These are phyloP conservation scores for Amitus sp. DNA, from an alignment of 2,888 invertebrate genomes.

Conservation along the genomic window DNA sequence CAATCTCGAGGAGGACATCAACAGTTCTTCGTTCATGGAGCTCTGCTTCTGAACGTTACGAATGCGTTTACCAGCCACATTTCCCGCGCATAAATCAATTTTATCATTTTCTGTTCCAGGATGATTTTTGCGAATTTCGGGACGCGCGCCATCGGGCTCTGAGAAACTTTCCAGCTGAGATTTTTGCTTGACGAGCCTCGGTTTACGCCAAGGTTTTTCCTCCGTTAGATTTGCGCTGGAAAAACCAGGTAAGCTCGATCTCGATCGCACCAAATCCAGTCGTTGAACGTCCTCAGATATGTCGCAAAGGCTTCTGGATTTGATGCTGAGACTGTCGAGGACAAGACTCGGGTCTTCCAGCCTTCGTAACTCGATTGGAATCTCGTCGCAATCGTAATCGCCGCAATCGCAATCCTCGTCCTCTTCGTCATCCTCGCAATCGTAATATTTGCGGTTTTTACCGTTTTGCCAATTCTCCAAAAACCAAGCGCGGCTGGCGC, in stretches of 20 bases:
- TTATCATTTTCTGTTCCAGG: too few relatives aligned
- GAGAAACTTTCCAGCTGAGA: slow-evolving; percentile 74
- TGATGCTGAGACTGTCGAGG: slow-evolving; percentile 69
- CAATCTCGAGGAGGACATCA: slow-evolving; percentile 87
- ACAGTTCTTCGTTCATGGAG: slow-evolving; percentile 88
- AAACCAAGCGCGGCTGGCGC: slow-evolving; percentile 77
- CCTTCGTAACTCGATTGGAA: slow-evolving; percentile 88
- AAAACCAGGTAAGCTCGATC: slow-evolving; percentile 80
- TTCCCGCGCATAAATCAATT: too few relatives aligned
- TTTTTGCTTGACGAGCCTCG: slow-evolving; percentile 86
- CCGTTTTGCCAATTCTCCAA: slow-evolving; percentile 79
- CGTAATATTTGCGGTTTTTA: slow-evolving; percentile 55
- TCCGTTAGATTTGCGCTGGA: slow-evolving; percentile 54
- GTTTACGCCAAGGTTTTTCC: too few relatives aligned
- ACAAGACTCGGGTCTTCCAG: slow-evolving; percentile 71
- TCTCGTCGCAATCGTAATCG: slow-evolving; percentile 72
- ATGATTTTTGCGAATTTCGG: slow-evolving; percentile 51
- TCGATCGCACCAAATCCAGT: slow-evolving; percentile 77
- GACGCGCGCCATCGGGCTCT: slow-evolving; percentile 19
- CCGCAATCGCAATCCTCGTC: slow-evolving; percentile 66
- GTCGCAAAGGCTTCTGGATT: slow-evolving; percentile 86
- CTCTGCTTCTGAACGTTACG: slow-evolving; percentile 84
- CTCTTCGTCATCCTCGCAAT: slow-evolving; percentile 61
- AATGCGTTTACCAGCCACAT: too few relatives aligned
- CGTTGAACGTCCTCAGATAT: slow-evolving; percentile 82